These are phyloP conservation scores for Carettochelys insculpta DNA, from an alignment of 2,113 vertebrate species.

Conservation along the genomic window DNA sequence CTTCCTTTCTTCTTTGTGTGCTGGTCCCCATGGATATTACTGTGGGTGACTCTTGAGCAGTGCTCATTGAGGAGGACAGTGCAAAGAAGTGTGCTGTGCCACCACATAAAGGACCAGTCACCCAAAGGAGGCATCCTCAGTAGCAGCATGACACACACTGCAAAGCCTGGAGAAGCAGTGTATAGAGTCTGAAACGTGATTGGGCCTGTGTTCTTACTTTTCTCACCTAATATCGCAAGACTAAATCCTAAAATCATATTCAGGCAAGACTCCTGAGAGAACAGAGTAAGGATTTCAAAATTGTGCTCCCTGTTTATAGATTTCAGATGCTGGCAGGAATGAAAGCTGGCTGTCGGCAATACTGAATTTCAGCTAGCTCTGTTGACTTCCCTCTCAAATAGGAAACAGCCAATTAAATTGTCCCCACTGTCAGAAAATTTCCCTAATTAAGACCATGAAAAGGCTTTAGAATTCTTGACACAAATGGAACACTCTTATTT, in stretches of 20 bases:
- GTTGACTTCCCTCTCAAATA: constrained; percentile 50
- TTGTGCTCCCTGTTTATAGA: constrained; percentile 41
- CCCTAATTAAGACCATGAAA: constrained; percentile 68
- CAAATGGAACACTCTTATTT: constrained; percentile 58
- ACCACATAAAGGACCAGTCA: too few species aligned
- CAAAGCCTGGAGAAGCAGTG: too few species aligned
- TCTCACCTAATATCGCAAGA: background rate
- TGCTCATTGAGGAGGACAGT: too few species aligned
- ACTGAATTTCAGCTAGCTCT: constrained; percentile 35
- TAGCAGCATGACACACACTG: too few species aligned
- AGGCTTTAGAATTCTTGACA: constrained; percentile 62
- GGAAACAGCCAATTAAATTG: constrained; percentile 48
- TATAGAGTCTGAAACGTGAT: background rate
- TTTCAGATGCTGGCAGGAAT: constrained; percentile 50
- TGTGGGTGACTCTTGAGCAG: too few species aligned
- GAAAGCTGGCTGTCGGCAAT: constrained; percentile 23
- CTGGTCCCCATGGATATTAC: too few species aligned
- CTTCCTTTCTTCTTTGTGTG: too few species aligned
- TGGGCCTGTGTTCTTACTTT: background rate
- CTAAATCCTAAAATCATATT: background rate
- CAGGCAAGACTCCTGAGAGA: constrained; percentile 17
- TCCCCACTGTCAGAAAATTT: constrained; percentile 50
- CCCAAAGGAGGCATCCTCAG: too few species aligned
- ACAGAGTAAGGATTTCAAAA: constrained; percentile 10
- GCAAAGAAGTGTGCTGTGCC: too few species aligned